These are phyloP conservation scores for Allenopithecus nigroviridis DNA, from an alignment of 2,797 vertebrate species.

Conservation along the genomic window DNA sequence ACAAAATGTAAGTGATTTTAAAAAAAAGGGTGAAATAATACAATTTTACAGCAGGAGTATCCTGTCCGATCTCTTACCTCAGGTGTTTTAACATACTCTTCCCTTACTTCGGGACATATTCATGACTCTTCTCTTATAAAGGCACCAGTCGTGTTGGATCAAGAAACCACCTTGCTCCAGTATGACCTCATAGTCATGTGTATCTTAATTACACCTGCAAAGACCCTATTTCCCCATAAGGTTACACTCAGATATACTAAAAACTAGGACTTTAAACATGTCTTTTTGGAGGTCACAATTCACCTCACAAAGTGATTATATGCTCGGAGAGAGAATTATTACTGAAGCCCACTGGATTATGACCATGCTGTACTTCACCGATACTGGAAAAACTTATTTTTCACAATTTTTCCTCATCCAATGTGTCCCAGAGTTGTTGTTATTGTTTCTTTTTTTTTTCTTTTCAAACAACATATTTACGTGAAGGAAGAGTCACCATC, in stretches of 20 bases:
- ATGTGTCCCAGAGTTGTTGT: background rate
- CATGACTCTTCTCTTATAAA: background rate
- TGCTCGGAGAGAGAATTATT: background rate
- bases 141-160: background rate
- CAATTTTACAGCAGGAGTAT: background rate
- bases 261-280: background rate
- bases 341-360: background rate
- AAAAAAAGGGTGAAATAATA: background rate
- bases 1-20: background rate
- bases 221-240: background rate
- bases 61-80: accelerated
- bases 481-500: background rate
- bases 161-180: background rate
- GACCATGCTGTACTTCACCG: background rate
- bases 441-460: background rate
- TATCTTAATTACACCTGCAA: background rate
- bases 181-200: background rate
- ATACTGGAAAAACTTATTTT: background rate
- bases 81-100: too few species aligned
- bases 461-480: background rate
- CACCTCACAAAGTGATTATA: background rate
- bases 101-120: background rate
- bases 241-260: background rate
- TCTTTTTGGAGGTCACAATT: background rate
- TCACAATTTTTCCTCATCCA: background rate